Evolutionary conservation across 2,888 invertebrate species (phyloP), one percentile per base, ranked within the genome.

Genomic region (Nemapogon koenigi): DNA sequence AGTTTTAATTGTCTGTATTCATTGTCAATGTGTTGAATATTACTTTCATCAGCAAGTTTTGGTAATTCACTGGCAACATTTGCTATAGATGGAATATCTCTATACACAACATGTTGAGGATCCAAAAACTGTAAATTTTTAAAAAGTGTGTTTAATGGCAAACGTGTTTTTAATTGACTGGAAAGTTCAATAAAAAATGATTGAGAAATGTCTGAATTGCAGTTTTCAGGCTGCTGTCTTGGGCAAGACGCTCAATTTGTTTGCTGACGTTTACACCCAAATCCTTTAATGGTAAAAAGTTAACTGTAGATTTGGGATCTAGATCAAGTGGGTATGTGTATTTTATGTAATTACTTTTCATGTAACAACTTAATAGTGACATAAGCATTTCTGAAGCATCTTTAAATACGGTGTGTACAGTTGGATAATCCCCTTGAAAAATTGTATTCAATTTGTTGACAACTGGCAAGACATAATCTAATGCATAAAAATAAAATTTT

Each of bases 401-500:
- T 31, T 13, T 13, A 10, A 4, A 31, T 16, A 13, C n/a, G n/a
- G n/a, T n/a, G n/a, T n/a, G n/a, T n/a, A n/a, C n/a, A n/a, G n/a
- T n/a, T n/a, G n/a, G n/a, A 16, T 6, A 31, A 26, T 16, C 38
- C 32, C 42, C 37, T 42, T 42, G 40, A 35, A 35, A 42, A 19
- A 38, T 33, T 13, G 31, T 28, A 22, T 40, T 42, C 26, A 42
- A 13, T 36, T 42, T 40, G 29, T 40, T 42, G 11, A 27, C 17
- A n/a, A 42, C 37, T 8, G 37, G 39, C 25, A 39, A 30, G 17
- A 39, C 35, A 16, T 41, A 41, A 38, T 40, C 36, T 18, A 38
- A 31, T 27, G 33, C 25, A 25, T 40, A 43, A 42, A 40, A 39
- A 35, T 41, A 45, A 14, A 41, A 32, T 41, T 42, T 42, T 22